Evolutionary conservation across 2,888 invertebrate genomes (phyloP).

Genomic region (Byasa hedistus): DNA sequence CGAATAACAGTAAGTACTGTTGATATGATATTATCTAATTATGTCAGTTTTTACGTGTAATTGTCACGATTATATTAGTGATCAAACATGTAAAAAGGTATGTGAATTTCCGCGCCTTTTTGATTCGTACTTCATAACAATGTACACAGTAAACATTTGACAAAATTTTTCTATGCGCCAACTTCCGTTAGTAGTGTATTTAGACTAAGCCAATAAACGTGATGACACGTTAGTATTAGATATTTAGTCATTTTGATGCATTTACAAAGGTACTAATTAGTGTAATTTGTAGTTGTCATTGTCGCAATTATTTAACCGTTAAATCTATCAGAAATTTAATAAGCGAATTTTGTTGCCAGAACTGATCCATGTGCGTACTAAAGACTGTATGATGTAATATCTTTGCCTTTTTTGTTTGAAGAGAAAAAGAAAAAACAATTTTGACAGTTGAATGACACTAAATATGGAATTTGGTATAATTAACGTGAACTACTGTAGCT

Average conservation of each 20-base stretch:
- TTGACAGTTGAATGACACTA: neutral
- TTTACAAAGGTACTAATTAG: constrained; percentile 45
- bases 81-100: neutral
- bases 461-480: too few relatives aligned
- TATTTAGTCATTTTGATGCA: constrained; percentile 53
- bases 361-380: neutral
- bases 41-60: neutral
- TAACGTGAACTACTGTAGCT: too few relatives aligned
- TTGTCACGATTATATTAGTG: neutral
- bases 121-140: neutral
- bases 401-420: too few relatives aligned
- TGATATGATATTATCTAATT: neutral
- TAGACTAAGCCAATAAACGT: neutral
- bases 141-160: neutral
- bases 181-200: constrained; percentile 1
- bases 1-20: neutral
- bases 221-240: constrained; percentile 30
- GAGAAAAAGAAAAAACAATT: neutral
- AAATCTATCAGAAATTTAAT: neutral
- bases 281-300: constrained; percentile 15
- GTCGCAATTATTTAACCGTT: neutral
- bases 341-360: neutral
- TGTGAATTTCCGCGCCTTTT: neutral
- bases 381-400: neutral
- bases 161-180: neutral